Evolutionary conservation across 2,888 invertebrate species (phyloP).

Genomic region (Dysmachus trigonus): DNA sequence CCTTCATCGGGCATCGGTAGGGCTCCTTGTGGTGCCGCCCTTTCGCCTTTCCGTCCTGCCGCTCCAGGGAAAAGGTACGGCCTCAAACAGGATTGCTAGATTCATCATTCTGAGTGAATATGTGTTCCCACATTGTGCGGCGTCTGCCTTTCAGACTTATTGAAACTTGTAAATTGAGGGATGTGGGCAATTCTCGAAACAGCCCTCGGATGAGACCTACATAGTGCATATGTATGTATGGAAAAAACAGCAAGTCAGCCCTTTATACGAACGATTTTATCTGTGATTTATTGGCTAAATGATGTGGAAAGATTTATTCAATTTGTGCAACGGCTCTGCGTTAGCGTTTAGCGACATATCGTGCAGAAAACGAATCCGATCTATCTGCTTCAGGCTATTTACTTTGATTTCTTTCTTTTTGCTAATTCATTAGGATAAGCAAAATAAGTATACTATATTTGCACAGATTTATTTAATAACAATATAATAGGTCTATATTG

Average conservation of each 20-base stretch:
- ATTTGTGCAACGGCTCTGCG: background rate
- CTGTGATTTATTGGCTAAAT: background rate
- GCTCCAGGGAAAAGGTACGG: background rate
- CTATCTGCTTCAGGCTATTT: background rate
- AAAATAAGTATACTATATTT: background rate
- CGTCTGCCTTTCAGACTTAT: background rate
- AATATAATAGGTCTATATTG: background rate
- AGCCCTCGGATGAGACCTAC: background rate
- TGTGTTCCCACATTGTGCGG: background rate
- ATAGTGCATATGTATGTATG: background rate
- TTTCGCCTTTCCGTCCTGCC: background rate
- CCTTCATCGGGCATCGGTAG: background rate
- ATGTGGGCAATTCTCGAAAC: background rate
- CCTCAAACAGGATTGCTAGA: background rate
- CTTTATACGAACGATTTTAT: background rate
- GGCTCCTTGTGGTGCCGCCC: background rate
- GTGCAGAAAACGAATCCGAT: background rate
- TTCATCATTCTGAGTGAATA: background rate
- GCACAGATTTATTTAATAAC: background rate
- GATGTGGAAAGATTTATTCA: background rate
- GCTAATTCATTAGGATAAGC: background rate
- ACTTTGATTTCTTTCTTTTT: background rate
- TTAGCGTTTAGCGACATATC: background rate
- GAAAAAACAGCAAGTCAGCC: background rate
- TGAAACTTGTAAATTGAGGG: background rate